Base-by-base conservation (phyloP, 2,797 vertebrate species). In the Loriculus beryllinus region DNA sequence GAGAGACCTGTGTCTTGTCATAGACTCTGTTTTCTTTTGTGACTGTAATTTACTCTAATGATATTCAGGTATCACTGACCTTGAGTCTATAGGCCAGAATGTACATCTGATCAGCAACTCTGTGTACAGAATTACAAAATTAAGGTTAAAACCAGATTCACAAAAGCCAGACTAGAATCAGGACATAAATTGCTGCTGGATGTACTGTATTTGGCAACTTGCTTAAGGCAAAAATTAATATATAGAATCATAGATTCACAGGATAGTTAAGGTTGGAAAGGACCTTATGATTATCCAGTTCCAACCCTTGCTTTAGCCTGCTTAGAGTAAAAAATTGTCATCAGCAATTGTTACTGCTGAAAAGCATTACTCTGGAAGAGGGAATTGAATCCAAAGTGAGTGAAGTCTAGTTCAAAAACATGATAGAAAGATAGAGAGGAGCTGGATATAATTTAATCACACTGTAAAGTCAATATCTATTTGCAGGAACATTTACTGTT, bases 401-500 rank as follows among this genome's bases (percentile, higher is more conserved):
- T 81, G 54, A 84, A 91, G n/a, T 71, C 20, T 68, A 20, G 33
- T 47, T 90, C 64, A 77, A 67, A 87, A 47, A 47, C 5, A 1
- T n/a, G 62, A 15, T 33, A 74, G 72, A 78, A 67, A 69, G 39
- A 70, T 71, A 59, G 31, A 71, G 42, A 57, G 68, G 42, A 82
- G 29, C 65, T 39, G 39, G 43, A 10, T 86, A 60, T 86, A 70
- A 85, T 84, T 77, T 68, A 93, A 96, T 86, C 82, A 60, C 25
- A 4, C 15, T 60, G 16, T 59, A 63, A 85, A 87, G 72, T 72
- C 77, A 82, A 11, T 93, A 78, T 54, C 74, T 77, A 26, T 84
- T 86, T 84, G 40, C 31, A 62, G 86, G 75, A 92, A 74, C 10
- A 63, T 82, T 93, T 94, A 65, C 63, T 93, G 51, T 90, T 94